Conservation (phyloP, 2,113 vertebrate genomes). For the Myotis yumanensis region DNA sequence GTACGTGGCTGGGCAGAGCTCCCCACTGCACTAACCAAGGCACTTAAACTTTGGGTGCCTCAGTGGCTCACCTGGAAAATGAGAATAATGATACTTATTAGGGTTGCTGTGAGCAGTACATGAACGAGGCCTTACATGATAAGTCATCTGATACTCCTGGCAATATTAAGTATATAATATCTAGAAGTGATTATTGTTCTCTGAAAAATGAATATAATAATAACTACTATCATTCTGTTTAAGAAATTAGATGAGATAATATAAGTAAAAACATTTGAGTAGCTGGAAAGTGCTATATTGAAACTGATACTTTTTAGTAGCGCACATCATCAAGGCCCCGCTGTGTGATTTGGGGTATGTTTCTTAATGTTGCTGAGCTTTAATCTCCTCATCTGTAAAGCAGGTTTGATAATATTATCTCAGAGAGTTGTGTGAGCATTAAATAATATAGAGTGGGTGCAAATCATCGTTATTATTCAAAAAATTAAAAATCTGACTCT, state of each 20-base stretch:
- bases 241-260: constrained; percentile 16
- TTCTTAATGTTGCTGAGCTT: background rate
- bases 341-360: background rate
- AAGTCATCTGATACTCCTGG: background rate
- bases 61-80: background rate
- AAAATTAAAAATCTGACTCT: background rate
- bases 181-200: background rate
- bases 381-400: constrained; percentile 1
- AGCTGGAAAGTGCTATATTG: background rate
- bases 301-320: background rate
- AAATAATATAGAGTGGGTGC: background rate
- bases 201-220: constrained; percentile 27
- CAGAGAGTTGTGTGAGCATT: background rate
- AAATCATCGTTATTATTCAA: background rate
- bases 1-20: background rate
- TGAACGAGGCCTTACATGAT: background rate
- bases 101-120: background rate
- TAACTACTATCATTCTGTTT: background rate
- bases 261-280: background rate
- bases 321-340: background rate
- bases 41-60: background rate
- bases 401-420: background rate
- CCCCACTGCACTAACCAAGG: background rate
- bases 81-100: background rate
- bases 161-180: background rate